Evolutionary conservation across 2,797 vertebrate species (phyloP), one percentile per base, ranked within the genome.

Genomic region (Sebastes vulpes): DNA sequence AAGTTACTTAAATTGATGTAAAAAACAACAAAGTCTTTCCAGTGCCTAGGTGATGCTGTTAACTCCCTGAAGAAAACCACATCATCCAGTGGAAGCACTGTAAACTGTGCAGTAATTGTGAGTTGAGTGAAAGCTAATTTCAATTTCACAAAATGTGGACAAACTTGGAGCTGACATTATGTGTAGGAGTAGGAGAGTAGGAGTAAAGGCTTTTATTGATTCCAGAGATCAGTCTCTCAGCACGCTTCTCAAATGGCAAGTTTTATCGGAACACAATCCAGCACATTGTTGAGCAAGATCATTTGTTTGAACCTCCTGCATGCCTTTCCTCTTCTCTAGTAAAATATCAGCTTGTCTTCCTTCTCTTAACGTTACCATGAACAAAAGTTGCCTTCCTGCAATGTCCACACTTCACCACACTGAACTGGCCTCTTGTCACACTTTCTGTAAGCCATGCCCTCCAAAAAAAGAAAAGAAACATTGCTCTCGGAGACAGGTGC

Each of bases 201-300:
- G 54, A 56, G 65, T 48, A 65, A 0, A 46, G 21, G 31, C n/a
- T 48, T 50, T 63, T 68, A 69, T 53, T 61, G 20, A 65, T 69
- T 75, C 29, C 20, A 59, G 6, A 64, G 21, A 75, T 60, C 32
- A 48, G 23, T 50, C 26, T 32, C 42, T 65, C 23, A 50, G 23
- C 23, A 9, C 35, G 4, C 12, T 4, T 65, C 59, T 67, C 31
- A 57, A 20, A 59, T 50, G n/a, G 21, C 38, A 61, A 23, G 9
- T 65, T 76, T 69, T 29, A 29, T 72, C 25, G 20, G 56, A 66
- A 69, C 69, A 56, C 48, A 75, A 56, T 46, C 54, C 68, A 75
- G 50, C 31, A 8, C 57, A 29, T 26, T 31, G 42, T 48, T 60
- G 31, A 61, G 32, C 31, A 63, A 52, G 52, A 67, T 66, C 29